phyloP scores from a whole-genome alignment of 2,797 vertebrate species.

The Enteromius afrohamiltoni region DNA sequence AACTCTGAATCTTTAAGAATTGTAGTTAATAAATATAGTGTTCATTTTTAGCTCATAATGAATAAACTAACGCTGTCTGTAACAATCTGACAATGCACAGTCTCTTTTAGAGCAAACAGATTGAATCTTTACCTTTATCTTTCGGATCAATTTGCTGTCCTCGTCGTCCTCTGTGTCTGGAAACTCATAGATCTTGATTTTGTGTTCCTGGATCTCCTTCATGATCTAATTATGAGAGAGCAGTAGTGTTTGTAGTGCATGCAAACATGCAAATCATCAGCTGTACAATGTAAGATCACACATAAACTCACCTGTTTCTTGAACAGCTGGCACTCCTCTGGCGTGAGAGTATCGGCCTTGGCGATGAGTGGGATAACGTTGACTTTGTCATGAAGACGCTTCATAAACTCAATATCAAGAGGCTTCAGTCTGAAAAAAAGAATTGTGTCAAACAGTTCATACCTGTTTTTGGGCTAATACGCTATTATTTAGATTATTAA shows the following conservation, averaged over 20 bases:
- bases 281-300: not conserved
- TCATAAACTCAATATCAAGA: slow-evolving; percentile 86
- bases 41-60: not conserved
- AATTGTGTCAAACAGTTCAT: not conserved
- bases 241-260: not conserved
- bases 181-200: slow-evolving; percentile 86
- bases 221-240: slow-evolving; percentile 73
- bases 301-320: slow-evolving; percentile 76
- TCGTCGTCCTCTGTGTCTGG: slow-evolving; percentile 83
- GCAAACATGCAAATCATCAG: not conserved
- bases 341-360: slow-evolving; percentile 83
- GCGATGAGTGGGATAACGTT: slow-evolving; percentile 86
- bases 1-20: not conserved
- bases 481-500: not conserved
- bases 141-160: slow-evolving; percentile 83
- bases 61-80: not conserved
- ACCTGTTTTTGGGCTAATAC: not conserved
- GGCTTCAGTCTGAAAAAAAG: slow-evolving; percentile 78
- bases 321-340: slow-evolving; percentile 84
- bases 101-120: not conserved
- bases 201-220: slow-evolving; percentile 86
- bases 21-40: not conserved
- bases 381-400: slow-evolving; percentile 84
- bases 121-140: slow-evolving; percentile 78
- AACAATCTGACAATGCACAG: not conserved